Conservation (phyloP, 2,113 vertebrate species). For the Colaptes auratus region DNA sequence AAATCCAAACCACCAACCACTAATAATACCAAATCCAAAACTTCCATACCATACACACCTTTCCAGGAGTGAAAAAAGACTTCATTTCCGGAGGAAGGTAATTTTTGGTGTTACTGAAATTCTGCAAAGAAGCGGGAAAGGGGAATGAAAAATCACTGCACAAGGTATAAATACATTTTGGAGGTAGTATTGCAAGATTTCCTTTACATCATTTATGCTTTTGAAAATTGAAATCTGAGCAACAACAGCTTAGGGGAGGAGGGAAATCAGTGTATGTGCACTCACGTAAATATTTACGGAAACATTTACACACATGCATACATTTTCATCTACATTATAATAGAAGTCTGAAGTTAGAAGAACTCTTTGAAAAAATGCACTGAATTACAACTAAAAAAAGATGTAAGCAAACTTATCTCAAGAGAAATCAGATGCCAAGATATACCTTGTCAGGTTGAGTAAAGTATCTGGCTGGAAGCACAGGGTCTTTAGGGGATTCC, state of each 20-base stretch:
- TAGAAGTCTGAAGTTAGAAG: background rate
- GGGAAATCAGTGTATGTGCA: background rate
- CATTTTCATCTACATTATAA: background rate
- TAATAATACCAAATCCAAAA: background rate
- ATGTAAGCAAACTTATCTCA: background rate
- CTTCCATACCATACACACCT: constrained; percentile 74
- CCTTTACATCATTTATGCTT: background rate
- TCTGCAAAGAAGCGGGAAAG: constrained; percentile 76
- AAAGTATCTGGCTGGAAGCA: constrained; percentile 93
- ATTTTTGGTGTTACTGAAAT: constrained; percentile 99
- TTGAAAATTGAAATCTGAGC: background rate
- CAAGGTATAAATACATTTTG: background rate
- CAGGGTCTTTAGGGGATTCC: constrained; percentile 98
- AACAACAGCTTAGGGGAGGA: background rate
- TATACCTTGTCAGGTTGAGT: constrained; percentile 97
- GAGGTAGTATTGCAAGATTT: background rate
- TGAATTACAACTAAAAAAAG: background rate
- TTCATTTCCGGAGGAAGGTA: constrained; percentile 98
- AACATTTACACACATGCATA: background rate
- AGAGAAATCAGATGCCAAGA: constrained; percentile 9
- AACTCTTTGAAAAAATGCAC: background rate
- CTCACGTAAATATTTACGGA: background rate
- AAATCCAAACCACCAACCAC: fast-evolving
- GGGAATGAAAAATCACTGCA: background rate
- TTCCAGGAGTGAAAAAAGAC: constrained; percentile 95